Evolutionary conservation across 2,888 invertebrate species (phyloP).

Genomic region (Lydus trimaculatus): DNA sequence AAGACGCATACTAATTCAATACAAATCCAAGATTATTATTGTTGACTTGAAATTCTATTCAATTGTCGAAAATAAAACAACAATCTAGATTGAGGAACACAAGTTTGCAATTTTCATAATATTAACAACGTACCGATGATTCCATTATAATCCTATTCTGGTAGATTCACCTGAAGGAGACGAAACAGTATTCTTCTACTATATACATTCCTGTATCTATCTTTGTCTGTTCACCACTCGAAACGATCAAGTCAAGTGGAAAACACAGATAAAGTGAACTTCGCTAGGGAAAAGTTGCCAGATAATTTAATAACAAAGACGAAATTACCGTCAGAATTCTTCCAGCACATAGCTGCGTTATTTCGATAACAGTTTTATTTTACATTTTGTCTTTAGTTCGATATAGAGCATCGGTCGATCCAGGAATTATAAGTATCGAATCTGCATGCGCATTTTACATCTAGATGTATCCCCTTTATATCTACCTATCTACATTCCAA

Average conservation of each 20-base stretch:
- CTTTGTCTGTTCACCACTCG: neutral
- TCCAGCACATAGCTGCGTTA: slow-evolving; percentile 56
- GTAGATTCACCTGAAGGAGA: slow-evolving; percentile 42
- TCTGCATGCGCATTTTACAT: neutral
- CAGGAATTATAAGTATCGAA: slow-evolving; percentile 16
- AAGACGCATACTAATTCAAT: neutral
- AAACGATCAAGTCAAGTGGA: slow-evolving; percentile 54
- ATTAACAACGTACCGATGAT: slow-evolving; percentile 32
- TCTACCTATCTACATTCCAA: neutral
- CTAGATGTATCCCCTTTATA: neutral
- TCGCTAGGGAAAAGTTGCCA: slow-evolving; percentile 59
- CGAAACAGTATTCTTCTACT: slow-evolving; percentile 7
- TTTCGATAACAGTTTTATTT: slow-evolving; percentile 54
- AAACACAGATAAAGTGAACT: slow-evolving; percentile 61
- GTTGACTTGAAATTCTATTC: neutral
- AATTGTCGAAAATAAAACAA: neutral
- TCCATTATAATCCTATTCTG: slow-evolving; percentile 39
- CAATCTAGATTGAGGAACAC: neutral
- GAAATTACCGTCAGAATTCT: slow-evolving; percentile 59
- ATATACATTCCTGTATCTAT: slow-evolving; percentile 11
- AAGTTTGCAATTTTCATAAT: slow-evolving; percentile 2
- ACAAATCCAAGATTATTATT: neutral
- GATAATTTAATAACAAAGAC: slow-evolving; percentile 62
- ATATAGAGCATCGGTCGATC: slow-evolving; percentile 16
- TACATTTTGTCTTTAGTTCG: slow-evolving; percentile 26